Conservation (phyloP, 2,888 invertebrate genomes). For the Camponotus fellah region DNA sequence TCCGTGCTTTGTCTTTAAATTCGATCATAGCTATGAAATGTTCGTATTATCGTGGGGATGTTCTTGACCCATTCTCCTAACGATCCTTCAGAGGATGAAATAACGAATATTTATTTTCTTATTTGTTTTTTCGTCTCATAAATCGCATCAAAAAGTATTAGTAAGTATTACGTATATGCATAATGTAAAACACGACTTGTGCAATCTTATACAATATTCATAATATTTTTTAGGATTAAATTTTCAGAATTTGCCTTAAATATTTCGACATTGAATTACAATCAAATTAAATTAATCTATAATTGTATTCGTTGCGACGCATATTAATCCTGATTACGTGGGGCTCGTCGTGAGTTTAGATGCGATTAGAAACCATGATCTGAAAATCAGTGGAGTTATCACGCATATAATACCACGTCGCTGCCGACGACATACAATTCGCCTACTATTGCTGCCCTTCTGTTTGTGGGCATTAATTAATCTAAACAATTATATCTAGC, state of each 20-base stretch:
- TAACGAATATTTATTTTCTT: neutral
- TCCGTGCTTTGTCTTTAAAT: constrained; percentile 26
- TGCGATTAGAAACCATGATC: constrained; percentile 60
- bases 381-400: constrained; percentile 59
- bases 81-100: neutral
- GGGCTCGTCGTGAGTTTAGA: constrained; percentile 6
- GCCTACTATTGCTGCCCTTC: constrained; percentile 57
- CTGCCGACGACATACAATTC: constrained; percentile 53
- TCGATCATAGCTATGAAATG: constrained; percentile 9
- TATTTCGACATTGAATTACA: neutral
- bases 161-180: neutral
- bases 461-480: constrained; percentile 80
- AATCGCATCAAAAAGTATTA: neutral
- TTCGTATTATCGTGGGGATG: constrained; percentile 4
- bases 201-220: neutral
- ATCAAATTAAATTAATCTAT: constrained; percentile 5
- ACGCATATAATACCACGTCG: neutral
- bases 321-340: constrained; percentile 43
- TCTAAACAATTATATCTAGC: constrained; percentile 81
- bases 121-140: neutral
- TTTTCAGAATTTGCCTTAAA: neutral
- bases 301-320: constrained; percentile 1
- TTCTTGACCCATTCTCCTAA: constrained; percentile 1
- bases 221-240: constrained; percentile 12
- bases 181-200: neutral